Conservation (phyloP, 1,140 invertebrate species). For the Papilio machaon region DNA sequence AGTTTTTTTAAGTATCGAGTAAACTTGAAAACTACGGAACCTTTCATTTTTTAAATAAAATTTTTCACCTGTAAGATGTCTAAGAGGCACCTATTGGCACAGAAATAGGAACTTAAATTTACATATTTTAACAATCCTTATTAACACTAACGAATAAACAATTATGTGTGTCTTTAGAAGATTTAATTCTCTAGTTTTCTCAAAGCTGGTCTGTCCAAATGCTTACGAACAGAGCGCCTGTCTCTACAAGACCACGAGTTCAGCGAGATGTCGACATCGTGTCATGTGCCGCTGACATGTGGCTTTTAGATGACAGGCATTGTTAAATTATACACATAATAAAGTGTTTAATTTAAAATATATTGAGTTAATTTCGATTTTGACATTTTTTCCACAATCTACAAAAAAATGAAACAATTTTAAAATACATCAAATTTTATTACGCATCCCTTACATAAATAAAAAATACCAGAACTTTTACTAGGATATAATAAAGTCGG, state of each 20-base stretch:
- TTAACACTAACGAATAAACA: neutral
- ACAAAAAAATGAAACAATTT: neutral
- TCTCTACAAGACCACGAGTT: neutral
- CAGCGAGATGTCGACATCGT: neutral
- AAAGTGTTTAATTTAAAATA: no score
- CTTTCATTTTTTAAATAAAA: no score
- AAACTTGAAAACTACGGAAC: no score
- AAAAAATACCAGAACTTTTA: neutral
- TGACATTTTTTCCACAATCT: no score
- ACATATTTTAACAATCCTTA: neutral
- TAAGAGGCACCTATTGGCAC: no score
- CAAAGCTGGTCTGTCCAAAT: neutral
- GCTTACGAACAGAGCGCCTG: neutral
- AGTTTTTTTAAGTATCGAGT: no score
- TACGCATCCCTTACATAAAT: neutral
- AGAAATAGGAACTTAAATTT: neutral
- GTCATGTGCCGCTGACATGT: neutral
- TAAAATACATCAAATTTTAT: neutral
- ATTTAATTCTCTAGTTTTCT: neutral
- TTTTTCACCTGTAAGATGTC: no score
- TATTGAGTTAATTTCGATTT: no score
- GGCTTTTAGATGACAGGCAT: neutral
- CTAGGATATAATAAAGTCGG: conserved; percentile 13
- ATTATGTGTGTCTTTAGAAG: neutral
- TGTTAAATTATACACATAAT: neutral